Evolutionary conservation across 2,888 invertebrate genomes (phyloP).

Genomic region (Tenthredo notha): DNA sequence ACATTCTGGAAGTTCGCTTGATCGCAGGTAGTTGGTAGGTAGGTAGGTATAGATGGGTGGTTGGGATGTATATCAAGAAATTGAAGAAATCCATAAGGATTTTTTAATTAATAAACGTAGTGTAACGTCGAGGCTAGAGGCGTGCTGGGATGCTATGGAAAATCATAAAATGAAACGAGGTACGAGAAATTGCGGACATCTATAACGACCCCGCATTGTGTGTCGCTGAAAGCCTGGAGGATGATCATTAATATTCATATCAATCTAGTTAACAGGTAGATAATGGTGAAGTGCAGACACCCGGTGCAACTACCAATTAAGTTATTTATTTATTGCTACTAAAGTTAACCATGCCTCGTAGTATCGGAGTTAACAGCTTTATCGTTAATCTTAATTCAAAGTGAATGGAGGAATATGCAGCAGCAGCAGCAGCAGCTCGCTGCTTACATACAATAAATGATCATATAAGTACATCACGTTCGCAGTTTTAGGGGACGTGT

Average conservation of each 20-base stretch:
- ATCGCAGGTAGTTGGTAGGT: background rate
- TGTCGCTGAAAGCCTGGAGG: slow-evolving; percentile 36
- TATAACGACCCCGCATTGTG: slow-evolving; percentile 46
- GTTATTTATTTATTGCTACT: slow-evolving; percentile 43
- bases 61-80: background rate
- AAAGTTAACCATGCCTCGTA: slow-evolving; percentile 19
- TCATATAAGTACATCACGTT: background rate
- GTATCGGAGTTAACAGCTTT: slow-evolving; percentile 29
- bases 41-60: background rate
- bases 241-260: slow-evolving; percentile 49
- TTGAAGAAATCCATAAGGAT: background rate
- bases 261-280: slow-evolving; percentile 46
- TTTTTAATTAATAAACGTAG: slow-evolving; percentile 17
- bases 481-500: background rate
- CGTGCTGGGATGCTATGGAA: background rate
- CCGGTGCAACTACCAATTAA: slow-evolving; percentile 48
- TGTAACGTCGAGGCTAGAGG: background rate
- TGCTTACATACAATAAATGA: background rate
- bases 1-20: slow-evolving; percentile 1
- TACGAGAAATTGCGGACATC: slow-evolving; percentile 43
- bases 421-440: background rate
- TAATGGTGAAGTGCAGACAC: slow-evolving; percentile 45
- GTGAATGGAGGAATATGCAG: background rate
- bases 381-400: slow-evolving; percentile 43
- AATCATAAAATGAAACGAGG: slow-evolving; percentile 47